Base-by-base conservation (phyloP, 2,888 invertebrate species). In the Caenorhabditis wallacei region DNA sequence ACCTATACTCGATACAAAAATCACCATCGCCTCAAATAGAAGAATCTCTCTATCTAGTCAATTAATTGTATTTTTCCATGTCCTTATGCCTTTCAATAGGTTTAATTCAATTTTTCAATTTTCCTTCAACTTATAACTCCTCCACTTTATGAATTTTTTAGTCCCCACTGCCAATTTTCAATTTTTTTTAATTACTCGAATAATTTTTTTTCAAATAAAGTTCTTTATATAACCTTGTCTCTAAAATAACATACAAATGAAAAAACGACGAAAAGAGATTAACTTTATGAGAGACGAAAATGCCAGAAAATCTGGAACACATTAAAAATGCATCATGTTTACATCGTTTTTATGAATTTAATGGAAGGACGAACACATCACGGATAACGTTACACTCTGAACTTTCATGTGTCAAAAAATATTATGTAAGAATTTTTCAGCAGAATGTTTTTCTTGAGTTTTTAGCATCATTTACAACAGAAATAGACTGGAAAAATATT, bases 21-120 rank as follows among this genome's bases (percentile, higher is more conserved):
- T n/a, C n/a, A 43, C 18, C 53, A 18, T 48, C 43, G 59, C 83
- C 83, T 83, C 83, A 79, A 70, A 83, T 79, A 83, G 83, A 70
- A 35, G 83, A 75, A 79, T 79, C 83, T 83, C 83, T 37, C n/a
- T 68, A 68, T 83, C 79, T 83, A 83, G 79, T 83, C 83, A 83
- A 61, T 26, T 64, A 70, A 69, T 4, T 56, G 54, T 78, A 78
- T 78, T 78, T 54, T 37, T 37, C 43, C 53, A 46, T 24, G 24
- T 66, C 53, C 48, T 64, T 43, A 66, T 18, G 74, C 74, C 74
- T 74, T 74, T 74, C 74, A 64, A n/a, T 53, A 74, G 61, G 46
- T 64, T 37, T 24, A 18, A 30, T 35, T 35, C 22, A 56, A 56
- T 24, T 56, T 56, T 69, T 69, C 24, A 57, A n/a, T 4, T 51